A percentile compares a stretch with the other conserved stretches of the same genome.
Evolutionary conservation across 2,113 vertebrate genomes (phyloP).

Genomic region (Promerops cafer): DNA sequence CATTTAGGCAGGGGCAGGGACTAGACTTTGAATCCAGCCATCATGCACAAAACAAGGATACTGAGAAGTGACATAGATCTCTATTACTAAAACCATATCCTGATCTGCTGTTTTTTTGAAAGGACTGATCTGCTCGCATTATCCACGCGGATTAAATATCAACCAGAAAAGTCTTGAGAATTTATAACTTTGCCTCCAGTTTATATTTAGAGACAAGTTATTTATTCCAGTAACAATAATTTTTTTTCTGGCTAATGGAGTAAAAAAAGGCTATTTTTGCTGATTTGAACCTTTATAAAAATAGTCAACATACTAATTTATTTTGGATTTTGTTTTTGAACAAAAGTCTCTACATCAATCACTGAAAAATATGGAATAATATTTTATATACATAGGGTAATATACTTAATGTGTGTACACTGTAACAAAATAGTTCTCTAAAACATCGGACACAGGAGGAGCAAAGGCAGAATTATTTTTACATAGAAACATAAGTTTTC

Average conservation of each 20-base stretch:
- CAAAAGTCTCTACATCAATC: background rate
- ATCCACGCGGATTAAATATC: background rate
- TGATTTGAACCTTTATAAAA: background rate
- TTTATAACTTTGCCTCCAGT: background rate
- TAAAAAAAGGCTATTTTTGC: background rate
- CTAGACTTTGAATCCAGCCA: background rate
- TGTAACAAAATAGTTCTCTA: background rate
- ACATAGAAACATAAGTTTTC: background rate
- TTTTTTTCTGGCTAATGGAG: background rate
- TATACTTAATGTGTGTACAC: background rate
- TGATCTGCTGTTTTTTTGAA: background rate
- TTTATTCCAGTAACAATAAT: constrained; percentile 15
- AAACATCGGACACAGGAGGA: background rate
- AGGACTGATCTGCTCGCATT: background rate
- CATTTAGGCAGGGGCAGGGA: background rate
- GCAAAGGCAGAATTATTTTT: background rate
- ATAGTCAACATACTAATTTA: background rate
- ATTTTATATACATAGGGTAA: background rate
- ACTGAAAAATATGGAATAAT: background rate
- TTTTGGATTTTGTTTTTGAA: background rate
- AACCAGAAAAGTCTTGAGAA: background rate
- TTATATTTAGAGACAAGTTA: constrained; percentile 25
- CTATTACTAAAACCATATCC: background rate
- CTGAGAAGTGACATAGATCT: background rate
- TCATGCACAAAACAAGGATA: background rate